These are phyloP conservation scores for Syncerus caffer DNA, from an alignment of 2,797 vertebrate species.

Conservation along the genomic window DNA sequence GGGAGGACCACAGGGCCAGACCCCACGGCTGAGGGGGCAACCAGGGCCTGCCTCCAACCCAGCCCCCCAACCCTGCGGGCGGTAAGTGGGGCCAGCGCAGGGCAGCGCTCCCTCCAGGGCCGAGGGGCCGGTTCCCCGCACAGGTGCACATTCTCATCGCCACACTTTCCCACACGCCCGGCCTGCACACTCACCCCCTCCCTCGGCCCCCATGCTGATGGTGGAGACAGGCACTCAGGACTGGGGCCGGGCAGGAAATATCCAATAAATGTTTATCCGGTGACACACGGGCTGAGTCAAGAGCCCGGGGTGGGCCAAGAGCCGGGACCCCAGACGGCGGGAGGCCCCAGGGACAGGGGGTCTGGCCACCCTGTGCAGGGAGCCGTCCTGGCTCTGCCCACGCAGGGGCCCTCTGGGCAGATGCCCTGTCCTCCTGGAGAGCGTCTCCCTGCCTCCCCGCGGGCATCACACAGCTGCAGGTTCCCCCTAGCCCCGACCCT, in stretches of 20 bases:
- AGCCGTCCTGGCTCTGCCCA: background rate
- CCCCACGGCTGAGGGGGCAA: background rate
- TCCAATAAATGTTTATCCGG: slow-evolving; percentile 69
- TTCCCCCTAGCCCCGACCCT: fast-evolving
- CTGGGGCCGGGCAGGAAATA: slow-evolving; percentile 74
- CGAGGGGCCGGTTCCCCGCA: background rate
- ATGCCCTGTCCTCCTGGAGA: background rate
- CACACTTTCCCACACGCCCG: background rate
- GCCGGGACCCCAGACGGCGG: background rate
- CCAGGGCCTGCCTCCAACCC: slow-evolving; percentile 63
- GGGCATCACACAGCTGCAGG: fast-evolving
- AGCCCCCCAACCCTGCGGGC: slow-evolving; percentile 46
- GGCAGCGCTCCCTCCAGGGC: background rate
- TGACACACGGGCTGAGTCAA: slow-evolving; percentile 24
- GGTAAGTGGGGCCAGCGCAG: background rate
- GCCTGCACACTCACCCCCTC: slow-evolving; percentile 41
- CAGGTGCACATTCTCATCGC: fast-evolving
- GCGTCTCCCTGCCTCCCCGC: background rate
- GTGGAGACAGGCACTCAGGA: background rate
- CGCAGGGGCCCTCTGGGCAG: fast-evolving
- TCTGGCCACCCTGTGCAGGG: fast-evolving
- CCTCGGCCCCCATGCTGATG: background rate
- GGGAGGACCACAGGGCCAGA: background rate
- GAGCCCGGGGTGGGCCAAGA: background rate
- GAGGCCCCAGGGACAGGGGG: fast-evolving